Evolutionary conservation across 2,113 vertebrate species (phyloP), one percentile per base, ranked within the genome.

Genomic region (Pluvianellus socialis): DNA sequence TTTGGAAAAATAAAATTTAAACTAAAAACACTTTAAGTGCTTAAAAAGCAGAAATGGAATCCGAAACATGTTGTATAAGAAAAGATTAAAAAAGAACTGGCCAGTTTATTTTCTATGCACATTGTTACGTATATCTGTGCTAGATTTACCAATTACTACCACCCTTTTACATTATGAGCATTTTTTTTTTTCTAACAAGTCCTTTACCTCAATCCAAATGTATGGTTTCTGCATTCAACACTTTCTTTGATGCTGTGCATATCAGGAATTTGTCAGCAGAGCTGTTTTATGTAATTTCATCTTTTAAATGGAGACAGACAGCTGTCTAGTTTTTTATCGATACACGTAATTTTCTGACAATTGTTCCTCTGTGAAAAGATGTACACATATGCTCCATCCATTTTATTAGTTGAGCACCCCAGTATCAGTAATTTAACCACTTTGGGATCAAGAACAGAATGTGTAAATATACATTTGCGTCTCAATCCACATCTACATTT

Each of bases 321-420:
- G 7, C 17, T 66, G 12, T 32, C 45, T 61, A 61, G 1, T 55
- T 44, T 62, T 66, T 56, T 56, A 89, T 7, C 44, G 27, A 52
- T 56, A 22, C 4, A 40, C 30, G 13, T 30, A 20, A 44, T 44
- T 35, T 45, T 62, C 33, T 70, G 55, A 68, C 12, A 74, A 52
- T 16, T 27, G 6, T 52, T 93, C 27, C 27, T 38, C 9, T 63
- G 23, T 49, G 35, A 49, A 70, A 70, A 65, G 21, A 27, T 32
- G 9, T 55, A 27, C 4, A 32, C 6, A 17, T 27, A 32, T 1
- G 0, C 3, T 56, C 3, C 10, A n/a, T 47, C 10, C 18, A 13
- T 50, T 63, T 75, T 85, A 28, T 10, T 22, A 28, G 12, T 47
- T 52, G 44, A 28, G 18, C 9, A 33, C 33, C 5, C 28, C 13